phyloP scores from a whole-genome alignment of 2,888 invertebrate species.

The Diploptera punctata region DNA sequence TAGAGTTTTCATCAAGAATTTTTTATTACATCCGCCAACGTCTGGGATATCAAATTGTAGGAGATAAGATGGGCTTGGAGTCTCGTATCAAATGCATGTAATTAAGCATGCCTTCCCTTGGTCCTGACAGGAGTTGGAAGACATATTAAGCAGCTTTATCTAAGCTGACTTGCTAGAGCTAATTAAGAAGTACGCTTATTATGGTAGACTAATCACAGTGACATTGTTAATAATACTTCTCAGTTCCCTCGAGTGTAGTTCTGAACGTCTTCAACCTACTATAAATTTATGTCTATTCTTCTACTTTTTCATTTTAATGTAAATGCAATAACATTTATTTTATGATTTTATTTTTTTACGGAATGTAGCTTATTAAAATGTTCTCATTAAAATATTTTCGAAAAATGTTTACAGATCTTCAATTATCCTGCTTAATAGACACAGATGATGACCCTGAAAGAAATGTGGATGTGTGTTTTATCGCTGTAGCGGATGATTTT shows the following conservation, averaged over 20 bases:
- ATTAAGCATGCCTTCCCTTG: not conserved
- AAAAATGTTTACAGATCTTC: no score
- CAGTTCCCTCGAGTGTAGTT: not conserved
- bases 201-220: conserved; percentile 8
- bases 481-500: no score
- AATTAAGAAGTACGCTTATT: not conserved
- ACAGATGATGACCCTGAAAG: no score
- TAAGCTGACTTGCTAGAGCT: not conserved
- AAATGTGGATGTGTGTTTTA: no score
- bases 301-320: no score
- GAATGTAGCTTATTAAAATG: no score
- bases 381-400: no score
- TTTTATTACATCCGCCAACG: not conserved
- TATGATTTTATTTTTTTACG: no score
- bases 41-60: not conserved
- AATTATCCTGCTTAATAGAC: no score
- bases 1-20: no score
- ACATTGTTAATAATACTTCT: not conserved
- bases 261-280: not conserved
- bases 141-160: not conserved
- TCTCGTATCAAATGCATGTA: not conserved
- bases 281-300: no score
- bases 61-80: not conserved
- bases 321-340: no score
- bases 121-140: not conserved